A percentile compares a stretch with the other conserved stretches of the same genome.
These are phyloP conservation scores for Phylloscopus whistleri DNA, from an alignment of 2,113 vertebrate species.

Conservation along the genomic window DNA sequence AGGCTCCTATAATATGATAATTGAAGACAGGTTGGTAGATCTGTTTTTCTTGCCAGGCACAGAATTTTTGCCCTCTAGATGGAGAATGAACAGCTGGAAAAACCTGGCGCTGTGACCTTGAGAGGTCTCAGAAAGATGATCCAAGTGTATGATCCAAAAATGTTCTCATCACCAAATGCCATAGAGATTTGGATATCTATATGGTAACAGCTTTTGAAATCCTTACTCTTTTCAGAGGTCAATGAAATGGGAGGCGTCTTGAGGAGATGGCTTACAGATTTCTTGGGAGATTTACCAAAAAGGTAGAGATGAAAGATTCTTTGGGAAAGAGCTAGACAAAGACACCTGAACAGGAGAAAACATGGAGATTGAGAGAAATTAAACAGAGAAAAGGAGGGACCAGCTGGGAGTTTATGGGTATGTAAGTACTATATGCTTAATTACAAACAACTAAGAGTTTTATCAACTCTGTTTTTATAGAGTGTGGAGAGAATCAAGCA, in stretches of 20 bases:
- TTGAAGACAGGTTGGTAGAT: not conserved
- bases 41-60: not conserved
- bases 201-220: not conserved
- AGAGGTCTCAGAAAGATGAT: not conserved
- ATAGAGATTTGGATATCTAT: not conserved
- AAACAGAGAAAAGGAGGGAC: not conserved
- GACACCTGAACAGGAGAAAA: not conserved
- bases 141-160: not conserved
- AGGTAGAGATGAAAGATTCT: not conserved
- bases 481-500: not conserved
- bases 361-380: not conserved
- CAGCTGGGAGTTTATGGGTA: not conserved
- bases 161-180: not conserved
- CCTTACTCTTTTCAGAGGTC: not conserved
- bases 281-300: not conserved
- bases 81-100: not conserved
- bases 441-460: not conserved
- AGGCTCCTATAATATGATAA: not conserved
- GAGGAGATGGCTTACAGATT: not conserved
- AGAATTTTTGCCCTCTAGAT: not conserved
- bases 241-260: not conserved
- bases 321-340: not conserved
- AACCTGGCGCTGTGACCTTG: not conserved
- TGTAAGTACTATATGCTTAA: not conserved
- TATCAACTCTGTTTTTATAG: not conserved